phyloP scores from a whole-genome alignment of 2,888 invertebrate species.

The Stenurella melanura region DNA sequence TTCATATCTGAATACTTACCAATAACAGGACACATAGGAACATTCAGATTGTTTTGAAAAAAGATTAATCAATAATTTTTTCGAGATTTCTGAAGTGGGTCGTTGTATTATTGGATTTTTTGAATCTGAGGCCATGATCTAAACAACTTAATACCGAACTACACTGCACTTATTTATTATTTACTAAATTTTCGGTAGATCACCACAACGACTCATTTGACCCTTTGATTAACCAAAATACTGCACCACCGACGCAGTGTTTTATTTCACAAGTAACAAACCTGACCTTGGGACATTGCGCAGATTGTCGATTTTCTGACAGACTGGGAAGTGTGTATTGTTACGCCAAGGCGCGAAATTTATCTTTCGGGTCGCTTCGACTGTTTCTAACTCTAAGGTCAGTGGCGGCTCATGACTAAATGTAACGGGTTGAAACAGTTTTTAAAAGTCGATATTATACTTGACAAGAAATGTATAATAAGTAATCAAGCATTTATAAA shows the following conservation, averaged over 20 bases:
- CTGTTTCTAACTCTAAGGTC: not conserved
- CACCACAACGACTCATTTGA: not conserved
- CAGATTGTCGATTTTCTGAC: not conserved
- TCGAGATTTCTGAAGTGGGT: slow-evolving; percentile 61
- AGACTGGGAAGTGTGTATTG: not conserved
- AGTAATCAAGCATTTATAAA: too few relatives aligned
- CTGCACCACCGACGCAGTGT: slow-evolving; percentile 25
- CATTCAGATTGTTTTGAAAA: slow-evolving; percentile 87
- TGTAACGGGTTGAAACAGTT: too few relatives aligned
- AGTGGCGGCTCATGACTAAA: not conserved
- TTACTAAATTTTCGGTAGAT: not conserved
- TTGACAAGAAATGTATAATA: too few relatives aligned
- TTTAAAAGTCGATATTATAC: too few relatives aligned
- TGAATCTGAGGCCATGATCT: slow-evolving; percentile 65
- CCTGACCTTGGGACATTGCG: slow-evolving; percentile 5
- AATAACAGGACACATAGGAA: slow-evolving; percentile 90
- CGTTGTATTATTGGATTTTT: slow-evolving; percentile 63
- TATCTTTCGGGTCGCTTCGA: not conserved
- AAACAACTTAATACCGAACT: not conserved
- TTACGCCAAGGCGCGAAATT: slow-evolving; percentile 2
- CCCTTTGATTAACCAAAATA: slow-evolving; percentile 8
- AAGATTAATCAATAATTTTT: slow-evolving; percentile 72
- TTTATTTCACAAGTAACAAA: not conserved
- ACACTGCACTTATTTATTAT: not conserved
- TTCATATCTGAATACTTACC: slow-evolving; percentile 76